A percentile compares a stretch with the other conserved stretches of the same genome.
These are phyloP conservation scores for Corvus hawaiiensis DNA, from an alignment of 2,113 vertebrate genomes.

Conservation along the genomic window DNA sequence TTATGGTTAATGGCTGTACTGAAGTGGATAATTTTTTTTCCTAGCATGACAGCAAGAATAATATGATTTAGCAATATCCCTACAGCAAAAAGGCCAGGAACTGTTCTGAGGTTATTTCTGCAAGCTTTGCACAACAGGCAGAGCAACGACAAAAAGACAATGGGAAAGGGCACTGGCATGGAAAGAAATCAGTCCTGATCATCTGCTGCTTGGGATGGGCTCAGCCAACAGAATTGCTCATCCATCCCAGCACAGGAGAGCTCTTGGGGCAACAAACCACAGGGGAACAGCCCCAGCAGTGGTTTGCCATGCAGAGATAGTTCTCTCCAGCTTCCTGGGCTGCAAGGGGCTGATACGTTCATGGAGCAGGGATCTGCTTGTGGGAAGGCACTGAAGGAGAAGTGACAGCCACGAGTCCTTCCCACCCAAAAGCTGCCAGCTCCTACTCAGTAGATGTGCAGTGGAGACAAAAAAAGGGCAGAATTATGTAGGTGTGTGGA, in stretches of 20 bases:
- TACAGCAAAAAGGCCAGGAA: background rate
- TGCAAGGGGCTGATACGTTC: background rate
- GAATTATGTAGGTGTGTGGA: background rate
- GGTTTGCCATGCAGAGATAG: background rate
- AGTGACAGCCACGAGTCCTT: background rate
- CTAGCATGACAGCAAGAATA: conserved; percentile 29
- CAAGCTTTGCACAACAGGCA: background rate
- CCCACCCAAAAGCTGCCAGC: background rate
- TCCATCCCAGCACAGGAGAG: background rate
- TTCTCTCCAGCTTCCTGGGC: background rate
- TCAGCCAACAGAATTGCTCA: background rate
- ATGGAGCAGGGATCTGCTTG: background rate
- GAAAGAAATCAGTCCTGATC: background rate
- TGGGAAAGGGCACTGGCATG: background rate
- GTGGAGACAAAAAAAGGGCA: background rate
- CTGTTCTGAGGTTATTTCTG: conserved; percentile 4
- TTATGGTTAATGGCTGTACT: conserved; percentile 30
- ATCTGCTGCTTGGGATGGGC: background rate
- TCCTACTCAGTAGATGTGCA: background rate
- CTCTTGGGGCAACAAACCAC: background rate
- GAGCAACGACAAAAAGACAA: background rate
- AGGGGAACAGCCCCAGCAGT: background rate
- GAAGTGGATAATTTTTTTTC: background rate
- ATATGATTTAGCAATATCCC: conserved; percentile 30
- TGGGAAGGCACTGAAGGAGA: background rate